Base-by-base conservation (phyloP, 2,797 vertebrate genomes). In the Labroides dimidiatus region DNA sequence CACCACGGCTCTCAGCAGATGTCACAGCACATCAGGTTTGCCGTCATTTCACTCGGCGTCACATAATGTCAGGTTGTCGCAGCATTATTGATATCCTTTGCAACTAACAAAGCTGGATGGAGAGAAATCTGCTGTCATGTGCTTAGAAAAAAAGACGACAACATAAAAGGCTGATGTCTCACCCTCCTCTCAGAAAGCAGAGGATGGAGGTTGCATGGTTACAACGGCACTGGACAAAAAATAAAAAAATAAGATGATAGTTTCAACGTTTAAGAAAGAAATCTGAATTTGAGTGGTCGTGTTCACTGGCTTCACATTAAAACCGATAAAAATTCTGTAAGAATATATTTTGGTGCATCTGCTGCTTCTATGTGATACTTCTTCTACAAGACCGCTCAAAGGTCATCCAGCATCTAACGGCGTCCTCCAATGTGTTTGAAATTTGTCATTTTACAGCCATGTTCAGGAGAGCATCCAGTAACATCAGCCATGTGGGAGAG, bases 51-150 rank as follows among this genome's bases (percentile, higher is more conserved):
- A 59, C 72, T 75, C 37, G 47, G 51, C 61, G 1, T 84, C 61
- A 81, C 74, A 72, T 77, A 77, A 77, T 76, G 79, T 82, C 78
- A 81, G 62, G 56, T 72, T 75, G 75, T 64, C 33, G 36, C 61
- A 54, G 37, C 27, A 24, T 64, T 71, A 72, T 77, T 81, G 47
- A 81, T 77, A 67, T 64, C 43, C 41, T 61, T 77, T 74, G 58
- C 55, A 47, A 57, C 56, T 30, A 64, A 56, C 36, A 50, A 24
- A 49, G 51, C 51, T 62, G 47, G 57, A 61, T 44, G 62, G 43
- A 67, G 58, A 54, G 52, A 61, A 64, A 65, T 61, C 45, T 60
- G 50, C 57, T 60, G 56, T 47, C 56, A 56, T 58, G 33, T 36
- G 21, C 21, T 59, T 12, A 13, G 30, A 39, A 41, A 4, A 51